Evolutionary conservation across 2,113 vertebrate genomes (phyloP).

Genomic region (Deroptyus accipitrinus): DNA sequence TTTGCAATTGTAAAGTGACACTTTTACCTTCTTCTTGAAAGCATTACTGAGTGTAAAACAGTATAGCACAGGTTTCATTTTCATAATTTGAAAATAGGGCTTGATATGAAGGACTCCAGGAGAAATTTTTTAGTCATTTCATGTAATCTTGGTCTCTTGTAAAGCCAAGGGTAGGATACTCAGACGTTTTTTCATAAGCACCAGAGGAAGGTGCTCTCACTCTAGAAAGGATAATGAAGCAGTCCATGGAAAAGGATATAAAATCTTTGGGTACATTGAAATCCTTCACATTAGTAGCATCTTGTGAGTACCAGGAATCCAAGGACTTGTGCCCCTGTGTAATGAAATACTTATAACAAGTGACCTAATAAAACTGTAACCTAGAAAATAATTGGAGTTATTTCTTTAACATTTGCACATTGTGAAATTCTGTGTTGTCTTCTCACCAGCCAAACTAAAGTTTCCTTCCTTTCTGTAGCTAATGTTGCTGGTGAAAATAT

Average conservation of each 20-base stretch:
- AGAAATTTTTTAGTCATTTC: neutral
- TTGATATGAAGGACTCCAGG: neutral
- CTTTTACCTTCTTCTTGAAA: neutral
- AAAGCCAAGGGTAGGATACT: neutral
- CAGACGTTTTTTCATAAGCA: neutral
- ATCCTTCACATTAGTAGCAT: neutral
- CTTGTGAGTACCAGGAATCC: neutral
- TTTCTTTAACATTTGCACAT: neutral
- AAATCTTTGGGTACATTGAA: neutral
- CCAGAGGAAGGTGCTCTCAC: neutral
- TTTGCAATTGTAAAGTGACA: neutral
- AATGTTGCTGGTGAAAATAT: neutral
- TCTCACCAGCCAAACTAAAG: neutral
- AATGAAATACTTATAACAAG: neutral
- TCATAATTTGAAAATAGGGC: neutral
- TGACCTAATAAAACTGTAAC: neutral
- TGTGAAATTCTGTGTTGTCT: neutral
- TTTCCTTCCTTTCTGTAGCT: neutral
- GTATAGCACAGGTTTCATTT: neutral
- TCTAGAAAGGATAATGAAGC: neutral
- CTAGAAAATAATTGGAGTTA: neutral
- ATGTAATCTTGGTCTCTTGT: neutral
- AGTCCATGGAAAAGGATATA: neutral
- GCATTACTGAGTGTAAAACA: neutral
- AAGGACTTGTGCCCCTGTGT: neutral